Percentiles rank a stretch among this genome's conserved stretches.
phyloP scores from a whole-genome alignment of 2,113 vertebrate species.

The Phyllostomus discolor region DNA sequence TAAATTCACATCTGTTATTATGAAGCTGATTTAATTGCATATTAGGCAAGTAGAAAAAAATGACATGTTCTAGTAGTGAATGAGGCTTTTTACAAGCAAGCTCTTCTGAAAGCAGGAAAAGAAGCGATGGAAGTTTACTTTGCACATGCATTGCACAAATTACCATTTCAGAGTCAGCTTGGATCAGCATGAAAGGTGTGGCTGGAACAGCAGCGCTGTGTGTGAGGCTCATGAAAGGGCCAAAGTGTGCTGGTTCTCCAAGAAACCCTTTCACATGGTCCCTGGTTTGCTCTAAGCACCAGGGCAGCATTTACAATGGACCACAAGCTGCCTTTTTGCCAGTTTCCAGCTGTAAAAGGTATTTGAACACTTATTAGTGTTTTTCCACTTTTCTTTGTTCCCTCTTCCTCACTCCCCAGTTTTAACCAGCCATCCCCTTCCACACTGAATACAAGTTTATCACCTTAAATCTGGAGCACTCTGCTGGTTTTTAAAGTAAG shows the following conservation, averaged over 20 bases:
- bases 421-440: background rate
- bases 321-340: background rate
- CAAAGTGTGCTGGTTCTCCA: background rate
- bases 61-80: background rate
- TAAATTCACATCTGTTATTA: constrained; percentile 21
- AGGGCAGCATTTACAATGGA: background rate
- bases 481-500: background rate
- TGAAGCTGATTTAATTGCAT: constrained; percentile 21
- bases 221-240: background rate
- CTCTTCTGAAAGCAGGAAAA: background rate
- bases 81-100: background rate
- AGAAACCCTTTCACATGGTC: background rate
- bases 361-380: background rate
- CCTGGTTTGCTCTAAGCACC: background rate
- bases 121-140: background rate
- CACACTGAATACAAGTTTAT: background rate
- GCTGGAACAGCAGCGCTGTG: background rate
- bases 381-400: background rate
- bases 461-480: background rate
- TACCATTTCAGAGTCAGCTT: constrained; percentile 5
- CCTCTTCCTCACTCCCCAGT: background rate
- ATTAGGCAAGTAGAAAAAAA: background rate
- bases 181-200: background rate
- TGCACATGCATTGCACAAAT: background rate
- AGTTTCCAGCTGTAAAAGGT: background rate